Evolutionary conservation across 2,113 vertebrate genomes (phyloP), one percentile per base, ranked within the genome.

Genomic region (Calyptommatus sinebrachiatus): DNA sequence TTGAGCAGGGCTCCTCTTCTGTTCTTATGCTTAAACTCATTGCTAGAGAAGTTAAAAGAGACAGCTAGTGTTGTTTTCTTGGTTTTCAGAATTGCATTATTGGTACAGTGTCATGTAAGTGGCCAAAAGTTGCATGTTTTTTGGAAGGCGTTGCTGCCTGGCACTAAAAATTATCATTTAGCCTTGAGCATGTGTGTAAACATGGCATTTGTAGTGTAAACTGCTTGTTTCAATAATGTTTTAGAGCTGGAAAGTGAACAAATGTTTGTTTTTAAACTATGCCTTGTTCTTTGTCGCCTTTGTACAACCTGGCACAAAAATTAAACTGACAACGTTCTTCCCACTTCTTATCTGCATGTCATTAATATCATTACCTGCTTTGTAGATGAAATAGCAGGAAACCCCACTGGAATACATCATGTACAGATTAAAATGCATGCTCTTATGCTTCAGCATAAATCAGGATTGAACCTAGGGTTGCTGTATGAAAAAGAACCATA

Each of bases 21-120:
- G 35, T 41, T 41, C 35, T 41, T 41, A 41, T 41, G 35, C 5
- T 41, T 41, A 41, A 41, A 41, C 5, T 41, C 35, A 41, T 41
- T 41, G 12, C 14, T 18, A 57, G 18, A 57, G 53, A 57, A 18
- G 53, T 18, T 18, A 57, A 65, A 26, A 45, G 41, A 46, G 16
- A 8, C 21, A 26, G 11, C 65, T 28, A 50, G 14, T 63, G 20
- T 50, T 62, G 14, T 28, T 48, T 57, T n/a, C n/a, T 80, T 69
- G 75, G 29, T 61, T 75, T 75, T 61, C 72, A 75, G 72, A 75
- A 20, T 29, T 12, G 11, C 31, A 29, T 20, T 16, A 57, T 11
- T 16, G 14, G 46, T 61, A 69, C 20, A 45, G 41, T 50, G 26
- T 80, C 12, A 48, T 67, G 79, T 80, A 75, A 75, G 79, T 75